Evolutionary conservation across 2,113 vertebrate genomes (phyloP).

Genomic region (Oryzias celebensis): DNA sequence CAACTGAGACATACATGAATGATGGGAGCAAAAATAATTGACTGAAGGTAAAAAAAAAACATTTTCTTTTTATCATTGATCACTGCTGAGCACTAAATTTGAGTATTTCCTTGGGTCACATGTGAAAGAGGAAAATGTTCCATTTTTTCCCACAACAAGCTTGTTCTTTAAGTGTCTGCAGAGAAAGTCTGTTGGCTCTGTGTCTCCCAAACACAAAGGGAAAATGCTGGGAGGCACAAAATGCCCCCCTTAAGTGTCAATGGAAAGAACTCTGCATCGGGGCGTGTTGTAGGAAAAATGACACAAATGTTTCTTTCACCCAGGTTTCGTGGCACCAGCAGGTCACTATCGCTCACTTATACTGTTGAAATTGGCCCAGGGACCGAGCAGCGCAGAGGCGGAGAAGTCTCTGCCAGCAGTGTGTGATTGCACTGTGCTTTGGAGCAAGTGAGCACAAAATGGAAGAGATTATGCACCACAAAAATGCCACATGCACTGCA

Average conservation of each 20-base stretch:
- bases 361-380: constrained; percentile 58
- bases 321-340: constrained; percentile 40
- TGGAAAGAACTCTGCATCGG: constrained; percentile 33
- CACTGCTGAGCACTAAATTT: too few relatives aligned
- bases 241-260: constrained; percentile 24
- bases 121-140: too few relatives aligned
- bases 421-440: constrained; percentile 11
- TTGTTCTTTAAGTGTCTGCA: not conserved
- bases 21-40: too few relatives aligned
- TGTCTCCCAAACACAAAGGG: constrained; percentile 24
- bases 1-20: too few relatives aligned
- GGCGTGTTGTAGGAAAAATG: constrained; percentile 37
- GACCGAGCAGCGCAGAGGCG: constrained; percentile 31
- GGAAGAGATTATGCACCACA: constrained; percentile 34
- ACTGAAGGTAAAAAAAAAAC: too few relatives aligned
- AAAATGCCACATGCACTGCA: constrained; percentile 23
- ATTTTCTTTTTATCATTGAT: too few relatives aligned
- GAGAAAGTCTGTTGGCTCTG: not conserved
- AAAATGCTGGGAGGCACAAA: constrained; percentile 23
- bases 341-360: constrained; percentile 53
- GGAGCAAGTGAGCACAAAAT: constrained; percentile 18
- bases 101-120: too few relatives aligned
- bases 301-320: constrained; percentile 19
- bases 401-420: constrained; percentile 28
- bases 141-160: not conserved